Evolutionary conservation across 2,797 vertebrate species (phyloP).

Genomic region (Gastrophryne carolinensis): DNA sequence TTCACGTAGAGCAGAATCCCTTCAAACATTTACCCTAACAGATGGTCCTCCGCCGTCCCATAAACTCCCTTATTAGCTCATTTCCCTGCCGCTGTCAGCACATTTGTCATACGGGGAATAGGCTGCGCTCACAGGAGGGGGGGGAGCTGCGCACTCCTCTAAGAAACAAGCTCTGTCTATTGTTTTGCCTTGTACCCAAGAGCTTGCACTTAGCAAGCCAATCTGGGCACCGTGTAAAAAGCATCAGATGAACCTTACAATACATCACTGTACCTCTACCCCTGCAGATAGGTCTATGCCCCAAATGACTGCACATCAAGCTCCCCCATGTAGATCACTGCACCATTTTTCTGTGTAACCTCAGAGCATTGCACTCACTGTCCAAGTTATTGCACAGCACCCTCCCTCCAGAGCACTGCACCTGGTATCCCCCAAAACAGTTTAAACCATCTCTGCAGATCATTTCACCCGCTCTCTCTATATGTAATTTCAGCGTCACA

Average conservation of each 20-base stretch:
- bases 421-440: not conserved
- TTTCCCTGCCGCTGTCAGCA: constrained; percentile 63
- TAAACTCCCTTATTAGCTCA: constrained; percentile 67
- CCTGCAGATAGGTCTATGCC: no score
- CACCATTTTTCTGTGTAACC: no score
- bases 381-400: not conserved
- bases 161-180: no score
- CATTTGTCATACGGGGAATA: constrained; percentile 66
- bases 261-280: no score
- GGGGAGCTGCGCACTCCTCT: no score
- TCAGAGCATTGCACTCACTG: not conserved
- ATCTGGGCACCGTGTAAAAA: no score
- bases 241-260: no score
- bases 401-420: not conserved
- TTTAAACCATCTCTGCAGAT: no score
- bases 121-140: constrained; percentile 50
- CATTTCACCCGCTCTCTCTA: not conserved
- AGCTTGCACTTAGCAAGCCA: no score
- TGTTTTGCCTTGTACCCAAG: no score
- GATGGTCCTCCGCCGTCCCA: constrained; percentile 69
- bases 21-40: constrained; percentile 77
- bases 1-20: constrained; percentile 64
- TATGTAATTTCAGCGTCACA: not conserved
- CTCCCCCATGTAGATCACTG: not conserved
- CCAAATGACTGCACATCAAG: no score